Evolutionary conservation across 2,888 invertebrate genomes (phyloP).

Genomic region (Temnothorax unifasciatus): DNA sequence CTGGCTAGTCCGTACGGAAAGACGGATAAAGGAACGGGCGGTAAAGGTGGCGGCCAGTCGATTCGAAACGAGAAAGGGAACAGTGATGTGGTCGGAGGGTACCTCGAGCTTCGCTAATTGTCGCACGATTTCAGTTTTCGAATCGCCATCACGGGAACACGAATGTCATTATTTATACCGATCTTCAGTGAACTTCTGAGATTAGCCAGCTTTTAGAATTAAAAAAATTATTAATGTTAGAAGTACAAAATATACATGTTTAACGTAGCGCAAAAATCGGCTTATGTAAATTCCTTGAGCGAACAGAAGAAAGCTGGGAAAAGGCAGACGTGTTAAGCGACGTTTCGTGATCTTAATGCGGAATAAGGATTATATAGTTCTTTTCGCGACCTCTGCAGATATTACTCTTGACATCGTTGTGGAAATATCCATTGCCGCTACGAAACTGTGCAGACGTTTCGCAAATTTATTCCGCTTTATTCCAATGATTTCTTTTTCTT

Average conservation of each 20-base stretch:
- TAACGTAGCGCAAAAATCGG: background rate
- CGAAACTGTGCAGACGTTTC: background rate
- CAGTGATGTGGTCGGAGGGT: constrained; percentile 62
- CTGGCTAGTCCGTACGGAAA: constrained; percentile 17
- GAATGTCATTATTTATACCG: background rate
- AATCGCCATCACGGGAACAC: background rate
- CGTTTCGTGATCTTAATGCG: constrained; percentile 41
- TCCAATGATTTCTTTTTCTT: background rate
- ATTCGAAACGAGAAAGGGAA: constrained; percentile 56
- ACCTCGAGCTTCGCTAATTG: constrained; percentile 66
- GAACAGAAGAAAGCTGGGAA: background rate
- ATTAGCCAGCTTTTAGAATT: background rate
- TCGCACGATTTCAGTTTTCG: constrained; percentile 36
- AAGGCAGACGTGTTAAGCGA: constrained; percentile 33
- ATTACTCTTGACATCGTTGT: background rate
- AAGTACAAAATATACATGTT: background rate
- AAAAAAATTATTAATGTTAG: background rate
- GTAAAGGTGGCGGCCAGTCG: constrained; percentile 3
- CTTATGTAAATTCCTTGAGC: constrained; percentile 6
- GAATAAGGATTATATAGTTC: constrained; percentile 11
- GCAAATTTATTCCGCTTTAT: background rate
- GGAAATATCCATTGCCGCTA: background rate
- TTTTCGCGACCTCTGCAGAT: constrained; percentile 13
- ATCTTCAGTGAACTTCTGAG: background rate
- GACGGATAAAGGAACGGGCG: constrained; percentile 28